These are phyloP conservation scores for Lasioglossum lativentre DNA, from an alignment of 2,888 invertebrate genomes.

Conservation along the genomic window DNA sequence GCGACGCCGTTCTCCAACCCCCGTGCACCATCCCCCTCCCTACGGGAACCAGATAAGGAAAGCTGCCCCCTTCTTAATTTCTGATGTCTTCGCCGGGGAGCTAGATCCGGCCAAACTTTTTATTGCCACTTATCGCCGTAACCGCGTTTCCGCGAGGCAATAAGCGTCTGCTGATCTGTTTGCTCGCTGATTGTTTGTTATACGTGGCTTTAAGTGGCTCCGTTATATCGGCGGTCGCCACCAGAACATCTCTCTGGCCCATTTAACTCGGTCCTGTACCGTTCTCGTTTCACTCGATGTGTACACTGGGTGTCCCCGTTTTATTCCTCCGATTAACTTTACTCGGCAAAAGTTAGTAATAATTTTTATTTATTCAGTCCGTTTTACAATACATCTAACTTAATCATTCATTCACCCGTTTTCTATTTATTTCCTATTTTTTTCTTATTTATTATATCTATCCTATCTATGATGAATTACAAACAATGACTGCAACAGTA, in stretches of 20 bases:
- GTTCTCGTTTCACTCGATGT: neutral
- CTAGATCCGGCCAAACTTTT: constrained; percentile 40
- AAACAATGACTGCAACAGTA: too few relatives aligned
- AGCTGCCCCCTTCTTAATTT: constrained; percentile 46
- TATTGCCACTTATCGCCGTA: constrained; percentile 50
- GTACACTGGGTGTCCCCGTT: neutral
- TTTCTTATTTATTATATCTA: too few relatives aligned
- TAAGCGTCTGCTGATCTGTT: constrained; percentile 35
- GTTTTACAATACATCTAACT: too few relatives aligned
- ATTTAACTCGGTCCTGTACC: neutral
- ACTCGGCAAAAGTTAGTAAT: neutral
- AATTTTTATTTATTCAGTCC: neutral
- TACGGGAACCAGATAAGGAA: constrained; percentile 36
- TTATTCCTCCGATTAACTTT: neutral
- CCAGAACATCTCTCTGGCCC: neutral
- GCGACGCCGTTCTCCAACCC: constrained; percentile 32
- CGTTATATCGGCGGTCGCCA: constrained; percentile 13
- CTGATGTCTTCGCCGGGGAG: constrained; percentile 46
- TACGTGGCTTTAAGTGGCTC: constrained; percentile 30
- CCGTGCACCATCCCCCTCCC: neutral
- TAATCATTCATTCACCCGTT: too few relatives aligned
- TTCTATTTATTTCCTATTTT: too few relatives aligned
- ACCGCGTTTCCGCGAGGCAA: constrained; percentile 37
- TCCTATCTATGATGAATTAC: too few relatives aligned
- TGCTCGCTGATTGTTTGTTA: constrained; percentile 41